These are phyloP conservation scores for Calliphora vicina DNA, from an alignment of 1,140 invertebrate species.

Conservation along the genomic window DNA sequence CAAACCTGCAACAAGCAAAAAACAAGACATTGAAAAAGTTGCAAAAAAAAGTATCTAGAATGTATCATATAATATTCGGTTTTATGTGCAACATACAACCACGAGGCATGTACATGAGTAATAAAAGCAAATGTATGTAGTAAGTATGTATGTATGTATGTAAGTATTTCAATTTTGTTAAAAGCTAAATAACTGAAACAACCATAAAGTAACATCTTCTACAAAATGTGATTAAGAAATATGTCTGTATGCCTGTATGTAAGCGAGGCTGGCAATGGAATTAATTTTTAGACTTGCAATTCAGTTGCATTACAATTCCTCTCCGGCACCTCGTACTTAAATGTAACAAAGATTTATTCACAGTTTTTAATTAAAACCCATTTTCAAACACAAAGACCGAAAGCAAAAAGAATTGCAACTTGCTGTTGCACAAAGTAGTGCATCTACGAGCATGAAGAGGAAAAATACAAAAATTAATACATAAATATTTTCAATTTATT, in stretches of 20 bases:
- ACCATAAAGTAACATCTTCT: not conserved
- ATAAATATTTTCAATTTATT: not conserved
- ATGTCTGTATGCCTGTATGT: too few relatives aligned
- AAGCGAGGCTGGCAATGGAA: too few relatives aligned
- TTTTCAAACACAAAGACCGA: not conserved
- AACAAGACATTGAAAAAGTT: not conserved
- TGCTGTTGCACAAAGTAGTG: not conserved
- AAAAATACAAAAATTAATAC: not conserved
- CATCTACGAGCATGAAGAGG: too few relatives aligned
- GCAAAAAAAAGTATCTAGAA: not conserved
- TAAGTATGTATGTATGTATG: too few relatives aligned
- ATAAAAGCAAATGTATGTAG: not conserved
- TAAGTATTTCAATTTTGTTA: slow-evolving; percentile 10
- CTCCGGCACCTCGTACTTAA: not conserved
- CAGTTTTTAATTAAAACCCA: not conserved
- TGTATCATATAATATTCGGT: not conserved
- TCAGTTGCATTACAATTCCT: too few relatives aligned
- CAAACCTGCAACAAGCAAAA: slow-evolving; percentile 66
- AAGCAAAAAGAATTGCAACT: not conserved
- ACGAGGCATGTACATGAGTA: not conserved
- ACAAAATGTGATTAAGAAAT: not conserved
- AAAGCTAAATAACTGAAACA: not conserved
- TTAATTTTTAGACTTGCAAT: too few relatives aligned
- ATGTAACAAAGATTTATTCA: not conserved
- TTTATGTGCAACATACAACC: not conserved